phyloP scores from a whole-genome alignment of 2,797 vertebrate genomes.

The Semaprochilodus insignis region DNA sequence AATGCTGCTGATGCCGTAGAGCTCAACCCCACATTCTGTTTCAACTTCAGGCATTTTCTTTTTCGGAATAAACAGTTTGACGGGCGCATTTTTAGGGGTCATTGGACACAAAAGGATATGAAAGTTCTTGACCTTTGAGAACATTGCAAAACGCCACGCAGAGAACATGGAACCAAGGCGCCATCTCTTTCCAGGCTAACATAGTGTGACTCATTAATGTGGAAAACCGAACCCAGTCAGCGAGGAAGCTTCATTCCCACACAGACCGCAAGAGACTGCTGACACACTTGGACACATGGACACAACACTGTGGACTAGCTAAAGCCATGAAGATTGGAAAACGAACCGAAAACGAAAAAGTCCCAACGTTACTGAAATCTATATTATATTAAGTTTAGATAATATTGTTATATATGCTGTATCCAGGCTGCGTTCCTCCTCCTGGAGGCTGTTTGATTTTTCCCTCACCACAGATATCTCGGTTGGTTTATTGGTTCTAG shows the following conservation, averaged over 20 bases:
- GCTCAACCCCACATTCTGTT: neutral
- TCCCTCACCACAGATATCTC: neutral
- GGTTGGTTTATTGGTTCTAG: too few relatives aligned
- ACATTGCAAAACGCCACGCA: neutral
- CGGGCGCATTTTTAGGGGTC: neutral
- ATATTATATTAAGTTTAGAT: neutral
- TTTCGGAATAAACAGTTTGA: neutral
- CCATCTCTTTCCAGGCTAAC: neutral
- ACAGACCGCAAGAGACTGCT: neutral
- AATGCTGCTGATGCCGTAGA: neutral
- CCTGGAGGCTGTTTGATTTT: neutral
- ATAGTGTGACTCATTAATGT: neutral
- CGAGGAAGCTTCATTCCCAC: neutral
- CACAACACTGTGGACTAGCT: neutral
- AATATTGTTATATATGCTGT: neutral
- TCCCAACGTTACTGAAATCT: neutral
- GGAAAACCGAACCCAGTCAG: neutral
- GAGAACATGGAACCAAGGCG: neutral
- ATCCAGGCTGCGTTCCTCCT: too few relatives aligned
- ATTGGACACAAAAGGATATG: neutral
- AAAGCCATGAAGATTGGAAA: neutral
- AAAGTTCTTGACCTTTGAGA: neutral
- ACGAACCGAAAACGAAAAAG: neutral
- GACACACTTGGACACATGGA: neutral
- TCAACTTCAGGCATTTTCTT: neutral